Percentiles rank a stretch among this genome's conserved stretches.
Evolutionary conservation across 2,113 vertebrate genomes (phyloP).

Genomic region (Sphyrna mokarran): DNA sequence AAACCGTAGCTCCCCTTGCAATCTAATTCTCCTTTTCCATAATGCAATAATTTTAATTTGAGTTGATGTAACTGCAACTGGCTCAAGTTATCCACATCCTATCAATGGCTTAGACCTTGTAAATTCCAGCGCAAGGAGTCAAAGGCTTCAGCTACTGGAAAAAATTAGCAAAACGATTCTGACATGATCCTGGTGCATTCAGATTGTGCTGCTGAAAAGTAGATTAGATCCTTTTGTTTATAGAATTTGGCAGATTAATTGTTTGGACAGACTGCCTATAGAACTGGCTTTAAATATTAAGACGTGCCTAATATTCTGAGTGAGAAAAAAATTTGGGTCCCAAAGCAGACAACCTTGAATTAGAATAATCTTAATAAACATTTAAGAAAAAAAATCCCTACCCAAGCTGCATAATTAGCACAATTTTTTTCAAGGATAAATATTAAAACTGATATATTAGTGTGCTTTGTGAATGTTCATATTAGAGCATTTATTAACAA

Average conservation of each 20-base stretch:
- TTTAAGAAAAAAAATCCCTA: neutral
- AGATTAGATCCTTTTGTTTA: constrained; percentile 21
- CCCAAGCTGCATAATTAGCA: neutral
- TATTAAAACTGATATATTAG: neutral
- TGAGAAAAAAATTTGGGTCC: neutral
- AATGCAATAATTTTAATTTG: constrained; percentile 28
- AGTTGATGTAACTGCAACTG: constrained; percentile 14
- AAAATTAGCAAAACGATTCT: constrained; percentile 20
- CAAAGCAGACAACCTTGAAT: neutral
- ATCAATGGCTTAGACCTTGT: neutral
- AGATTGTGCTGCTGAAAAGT: neutral
- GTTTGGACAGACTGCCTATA: neutral
- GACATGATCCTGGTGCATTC: constrained; percentile 34
- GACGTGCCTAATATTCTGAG: neutral
- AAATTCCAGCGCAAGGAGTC: neutral
- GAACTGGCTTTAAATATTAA: neutral
- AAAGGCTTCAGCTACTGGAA: constrained; percentile 28
- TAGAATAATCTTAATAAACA: neutral
- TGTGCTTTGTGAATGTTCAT: neutral
- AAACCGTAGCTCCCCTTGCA: neutral
- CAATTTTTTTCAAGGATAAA: neutral
- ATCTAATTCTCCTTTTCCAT: constrained; percentile 15
- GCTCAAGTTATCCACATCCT: constrained; percentile 19
- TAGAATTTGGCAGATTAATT: constrained; percentile 19
- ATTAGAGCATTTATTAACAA: neutral